Evolutionary conservation across 1,140 invertebrate genomes (phyloP), one percentile per base, ranked within the genome.

Genomic region (Leptinotarsa undecemlineata): DNA sequence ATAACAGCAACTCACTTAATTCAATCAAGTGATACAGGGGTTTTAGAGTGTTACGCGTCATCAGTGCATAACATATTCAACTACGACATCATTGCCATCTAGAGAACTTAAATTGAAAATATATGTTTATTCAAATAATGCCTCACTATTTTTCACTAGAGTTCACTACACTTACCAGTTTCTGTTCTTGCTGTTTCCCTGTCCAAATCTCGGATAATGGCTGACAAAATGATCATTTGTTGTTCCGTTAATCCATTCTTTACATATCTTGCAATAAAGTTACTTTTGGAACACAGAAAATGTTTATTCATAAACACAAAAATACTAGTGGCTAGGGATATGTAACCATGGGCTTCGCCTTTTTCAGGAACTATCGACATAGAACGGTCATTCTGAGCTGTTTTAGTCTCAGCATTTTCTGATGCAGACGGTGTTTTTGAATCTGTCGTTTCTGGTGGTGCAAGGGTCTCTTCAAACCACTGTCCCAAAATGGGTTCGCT

Each of bases 391-490:
- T 70, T 74, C 64, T 81, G 79, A 17, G 73, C 73, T 47, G 80
- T 80, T 67, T 86, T 85, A 8, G 82, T 83, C 33, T 84, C 83
- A 19, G 86, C 85, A 72, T 87, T 88, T 33, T 86, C 86, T 4
- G 84, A 81, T 17, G 83, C 84, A 2, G 88, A 86, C 62, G 86
- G 88, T 11, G 86, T 81, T 75, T 91, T 88, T 33, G 76, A 85
- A 86, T 93, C 92, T 66, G 88, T 88, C 1, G 87, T 87, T 78
- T 94, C 93, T 0, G 92, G 91, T 15, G 94, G 94, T 33, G 93
- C 92, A 17, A 97, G 85, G 0, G 95, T 96, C 84, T 96, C 95
- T 84, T 97, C 95, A 86, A 97, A 96, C 95, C 95, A 97, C 72
- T 95, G 89, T 0, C 95, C 95, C 80, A 97, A 88, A 76, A 97